A percentile compares a stretch with the other conserved stretches of the same genome.
These are phyloP conservation scores for Agonopterix subpropinquella DNA, from an alignment of 2,888 invertebrate genomes.

Conservation along the genomic window DNA sequence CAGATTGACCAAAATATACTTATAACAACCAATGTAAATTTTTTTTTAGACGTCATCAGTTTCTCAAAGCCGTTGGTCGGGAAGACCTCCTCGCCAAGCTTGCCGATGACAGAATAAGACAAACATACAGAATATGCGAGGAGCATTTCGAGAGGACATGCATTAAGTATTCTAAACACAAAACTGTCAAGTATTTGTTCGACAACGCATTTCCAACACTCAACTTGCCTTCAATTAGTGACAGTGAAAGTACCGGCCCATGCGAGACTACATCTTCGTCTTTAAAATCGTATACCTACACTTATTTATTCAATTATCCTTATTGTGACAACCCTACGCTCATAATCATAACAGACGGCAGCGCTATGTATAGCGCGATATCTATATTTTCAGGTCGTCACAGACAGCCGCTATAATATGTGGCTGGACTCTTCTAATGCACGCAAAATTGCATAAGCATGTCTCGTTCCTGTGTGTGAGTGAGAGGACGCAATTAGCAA, in stretches of 20 bases:
- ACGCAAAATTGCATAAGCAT: too few species aligned
- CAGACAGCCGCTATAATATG: too few species aligned
- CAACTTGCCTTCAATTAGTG: conserved; percentile 11
- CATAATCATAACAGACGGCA: too few species aligned
- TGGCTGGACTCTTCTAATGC: too few species aligned
- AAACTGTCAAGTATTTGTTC: conserved; percentile 17
- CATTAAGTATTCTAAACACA: conserved; percentile 17
- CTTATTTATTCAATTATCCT: too few species aligned
- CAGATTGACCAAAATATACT: too few species aligned
- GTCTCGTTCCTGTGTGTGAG: too few species aligned
- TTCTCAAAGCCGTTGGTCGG: conserved; percentile 14
- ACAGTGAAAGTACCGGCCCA: conserved; percentile 6
- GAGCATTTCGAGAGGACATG: conserved; percentile 17
- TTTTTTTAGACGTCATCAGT: conserved; percentile 8
- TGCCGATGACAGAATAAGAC: conserved; percentile 13
- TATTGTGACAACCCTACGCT: too few species aligned
- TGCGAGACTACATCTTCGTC: background rate
- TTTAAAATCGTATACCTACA: too few species aligned
- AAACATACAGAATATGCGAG: conserved; percentile 21
- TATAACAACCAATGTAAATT: background rate
- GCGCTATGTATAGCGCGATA: too few species aligned
- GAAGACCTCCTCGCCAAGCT: conserved; percentile 17
- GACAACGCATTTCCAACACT: conserved; percentile 16
- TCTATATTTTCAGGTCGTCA: too few species aligned
- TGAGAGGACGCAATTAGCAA: too few species aligned